These are phyloP conservation scores for Acipenser ruthenus DNA, from an alignment of 2,797 vertebrate species.

Conservation along the genomic window DNA sequence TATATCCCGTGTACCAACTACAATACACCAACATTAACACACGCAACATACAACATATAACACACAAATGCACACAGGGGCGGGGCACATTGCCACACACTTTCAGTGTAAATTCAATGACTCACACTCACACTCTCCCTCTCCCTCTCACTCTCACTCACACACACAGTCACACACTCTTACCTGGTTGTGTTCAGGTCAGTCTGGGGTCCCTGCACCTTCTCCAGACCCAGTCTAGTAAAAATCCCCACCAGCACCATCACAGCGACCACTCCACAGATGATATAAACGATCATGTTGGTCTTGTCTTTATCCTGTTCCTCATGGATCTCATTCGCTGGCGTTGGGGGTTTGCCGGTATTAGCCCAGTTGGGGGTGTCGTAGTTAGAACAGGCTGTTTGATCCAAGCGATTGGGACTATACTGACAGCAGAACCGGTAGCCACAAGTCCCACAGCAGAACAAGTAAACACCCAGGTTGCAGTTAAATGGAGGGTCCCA, in stretches of 20 bases:
- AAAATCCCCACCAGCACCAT: constrained; percentile 91
- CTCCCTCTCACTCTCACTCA: not conserved
- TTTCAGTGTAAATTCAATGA: too few species aligned
- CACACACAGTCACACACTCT: constrained; percentile 24
- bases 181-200: constrained; percentile 92
- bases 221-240: constrained; percentile 87
- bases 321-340: constrained; percentile 71
- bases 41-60: too few species aligned
- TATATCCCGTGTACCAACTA: too few species aligned
- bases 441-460: constrained; percentile 94
- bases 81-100: too few species aligned
- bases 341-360: constrained; percentile 68
- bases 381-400: constrained; percentile 92
- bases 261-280: constrained; percentile 91
- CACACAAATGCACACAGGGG: too few species aligned
- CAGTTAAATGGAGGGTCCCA: constrained; percentile 97
- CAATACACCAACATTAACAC: too few species aligned
- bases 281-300: constrained; percentile 94
- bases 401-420: constrained; percentile 81
- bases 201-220: constrained; percentile 74
- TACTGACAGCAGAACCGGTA: constrained; percentile 98
- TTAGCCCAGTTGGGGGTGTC: constrained; percentile 94
- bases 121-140: not conserved
- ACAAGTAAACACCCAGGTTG: constrained; percentile 82
- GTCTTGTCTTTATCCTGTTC: constrained; percentile 80